Percentiles rank a stretch among this genome's conserved stretches.
Conservation (phyloP, 1,140 invertebrate species). For the Platorchestia sp. region DNA sequence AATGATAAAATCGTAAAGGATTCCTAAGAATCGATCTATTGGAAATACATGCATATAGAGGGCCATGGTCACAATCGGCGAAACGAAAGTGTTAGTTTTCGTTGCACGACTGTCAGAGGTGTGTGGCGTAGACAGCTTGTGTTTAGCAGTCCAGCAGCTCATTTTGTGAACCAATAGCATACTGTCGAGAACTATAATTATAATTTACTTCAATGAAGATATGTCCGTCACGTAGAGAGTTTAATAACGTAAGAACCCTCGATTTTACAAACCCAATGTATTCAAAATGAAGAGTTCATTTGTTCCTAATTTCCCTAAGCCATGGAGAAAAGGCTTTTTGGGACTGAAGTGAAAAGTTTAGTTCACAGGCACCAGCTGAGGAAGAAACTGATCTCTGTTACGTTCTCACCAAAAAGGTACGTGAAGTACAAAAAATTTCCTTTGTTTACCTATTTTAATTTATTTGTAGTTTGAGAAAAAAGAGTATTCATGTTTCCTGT, state of each 20-base stretch:
- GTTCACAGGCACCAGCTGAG: not conserved
- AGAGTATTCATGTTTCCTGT: too few species aligned
- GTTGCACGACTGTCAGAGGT: not conserved
- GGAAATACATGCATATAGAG: not conserved
- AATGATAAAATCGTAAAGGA: not conserved
- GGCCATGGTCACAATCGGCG: not conserved
- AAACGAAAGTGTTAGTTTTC: not conserved
- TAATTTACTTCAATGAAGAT: too few species aligned
- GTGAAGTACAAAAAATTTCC: not conserved
- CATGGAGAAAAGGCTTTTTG: not conserved
- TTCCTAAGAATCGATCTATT: not conserved
- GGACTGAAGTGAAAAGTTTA: not conserved
- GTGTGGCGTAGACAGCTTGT: not conserved
- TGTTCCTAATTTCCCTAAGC: too few species aligned
- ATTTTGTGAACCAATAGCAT: too few species aligned
- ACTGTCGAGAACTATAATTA: too few species aligned
- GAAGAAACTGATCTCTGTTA: not conserved
- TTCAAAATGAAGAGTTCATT: too few species aligned
- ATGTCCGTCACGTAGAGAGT: too few species aligned
- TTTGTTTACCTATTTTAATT: not conserved
- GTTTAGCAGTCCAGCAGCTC: too few species aligned
- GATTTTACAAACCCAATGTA: not conserved
- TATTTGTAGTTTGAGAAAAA: not conserved
- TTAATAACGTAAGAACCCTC: not conserved
- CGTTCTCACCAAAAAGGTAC: not conserved